Conservation (phyloP, 2,888 invertebrate genomes). For the Drosophila helvetica region DNA sequence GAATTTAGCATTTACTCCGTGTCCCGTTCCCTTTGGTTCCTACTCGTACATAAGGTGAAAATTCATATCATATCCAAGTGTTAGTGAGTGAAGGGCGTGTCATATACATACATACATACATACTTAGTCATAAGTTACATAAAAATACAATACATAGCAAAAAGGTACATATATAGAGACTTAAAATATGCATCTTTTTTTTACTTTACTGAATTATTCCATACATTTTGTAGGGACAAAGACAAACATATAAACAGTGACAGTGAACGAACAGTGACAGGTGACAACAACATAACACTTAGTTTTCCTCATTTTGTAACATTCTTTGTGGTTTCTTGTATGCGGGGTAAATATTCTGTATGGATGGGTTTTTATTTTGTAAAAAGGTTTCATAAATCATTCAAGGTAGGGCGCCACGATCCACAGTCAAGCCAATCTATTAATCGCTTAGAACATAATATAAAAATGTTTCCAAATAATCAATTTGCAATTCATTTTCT, state of each 20-base stretch:
- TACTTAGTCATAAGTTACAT: slow-evolving; percentile 43
- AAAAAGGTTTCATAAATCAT: slow-evolving; percentile 12
- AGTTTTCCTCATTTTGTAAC: slow-evolving; percentile 42
- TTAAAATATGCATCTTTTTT: slow-evolving; percentile 48
- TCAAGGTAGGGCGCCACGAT: background rate
- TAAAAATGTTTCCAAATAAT: slow-evolving; percentile 9
- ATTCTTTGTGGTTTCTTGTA: slow-evolving; percentile 26
- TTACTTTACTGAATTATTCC: slow-evolving; percentile 19
- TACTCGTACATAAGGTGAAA: slow-evolving; percentile 27
- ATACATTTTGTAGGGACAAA: slow-evolving; percentile 45
- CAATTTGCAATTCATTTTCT: slow-evolving; percentile 8
- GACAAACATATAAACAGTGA: slow-evolving; percentile 52
- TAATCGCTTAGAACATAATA: slow-evolving; percentile 22
- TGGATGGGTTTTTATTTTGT: slow-evolving; percentile 3
- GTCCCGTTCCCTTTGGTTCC: slow-evolving; percentile 7
- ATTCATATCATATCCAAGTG: slow-evolving; percentile 30
- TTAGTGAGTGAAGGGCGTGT: slow-evolving; percentile 24
- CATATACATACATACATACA: slow-evolving; percentile 14
- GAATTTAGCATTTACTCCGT: slow-evolving; percentile 29
- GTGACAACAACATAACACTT: slow-evolving; percentile 66
- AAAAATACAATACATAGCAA: slow-evolving; percentile 68
- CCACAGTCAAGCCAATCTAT: slow-evolving; percentile 8
- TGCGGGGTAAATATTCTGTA: slow-evolving; percentile 16
- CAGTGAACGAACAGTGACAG: slow-evolving; percentile 20
- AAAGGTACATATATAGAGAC: slow-evolving; percentile 65